These are phyloP conservation scores for Eueides isabella DNA, from an alignment of 1,140 invertebrate species.

Conservation along the genomic window DNA sequence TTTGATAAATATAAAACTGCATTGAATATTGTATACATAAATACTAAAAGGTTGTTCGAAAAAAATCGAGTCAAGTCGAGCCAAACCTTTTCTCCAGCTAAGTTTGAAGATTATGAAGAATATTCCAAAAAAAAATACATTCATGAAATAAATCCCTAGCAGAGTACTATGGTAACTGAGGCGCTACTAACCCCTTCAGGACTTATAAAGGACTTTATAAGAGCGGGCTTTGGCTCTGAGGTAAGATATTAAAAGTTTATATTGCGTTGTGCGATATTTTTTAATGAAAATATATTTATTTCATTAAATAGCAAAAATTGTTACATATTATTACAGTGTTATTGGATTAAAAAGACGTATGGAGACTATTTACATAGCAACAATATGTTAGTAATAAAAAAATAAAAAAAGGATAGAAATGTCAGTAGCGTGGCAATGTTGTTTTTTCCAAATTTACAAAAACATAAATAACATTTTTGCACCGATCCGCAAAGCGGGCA, in stretches of 20 bases:
- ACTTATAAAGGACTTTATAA: slow-evolving; percentile 15
- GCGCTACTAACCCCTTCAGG: slow-evolving; percentile 8
- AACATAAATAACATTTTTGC: slow-evolving; percentile 12
- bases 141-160: slow-evolving; percentile 1
- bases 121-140: slow-evolving; percentile 5
- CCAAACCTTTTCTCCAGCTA: not conserved
- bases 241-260: slow-evolving; percentile 8
- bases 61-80: no score
- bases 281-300: not conserved
- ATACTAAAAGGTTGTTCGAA: no score
- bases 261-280: not conserved
- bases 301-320: not conserved
- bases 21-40: not conserved
- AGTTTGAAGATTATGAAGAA: not conserved
- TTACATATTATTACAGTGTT: no score
- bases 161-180: slow-evolving; percentile 2
- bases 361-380: no score
- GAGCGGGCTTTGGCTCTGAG: slow-evolving; percentile 6
- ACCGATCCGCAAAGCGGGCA: slow-evolving; percentile 26
- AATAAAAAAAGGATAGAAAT: not conserved
- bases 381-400: no score
- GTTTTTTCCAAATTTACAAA: not conserved
- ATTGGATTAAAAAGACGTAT: no score
- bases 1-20: not conserved
- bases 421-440: not conserved